Evolutionary conservation across 2,797 vertebrate genomes (phyloP).

Genomic region (Phrynocephalus vlangalii): DNA sequence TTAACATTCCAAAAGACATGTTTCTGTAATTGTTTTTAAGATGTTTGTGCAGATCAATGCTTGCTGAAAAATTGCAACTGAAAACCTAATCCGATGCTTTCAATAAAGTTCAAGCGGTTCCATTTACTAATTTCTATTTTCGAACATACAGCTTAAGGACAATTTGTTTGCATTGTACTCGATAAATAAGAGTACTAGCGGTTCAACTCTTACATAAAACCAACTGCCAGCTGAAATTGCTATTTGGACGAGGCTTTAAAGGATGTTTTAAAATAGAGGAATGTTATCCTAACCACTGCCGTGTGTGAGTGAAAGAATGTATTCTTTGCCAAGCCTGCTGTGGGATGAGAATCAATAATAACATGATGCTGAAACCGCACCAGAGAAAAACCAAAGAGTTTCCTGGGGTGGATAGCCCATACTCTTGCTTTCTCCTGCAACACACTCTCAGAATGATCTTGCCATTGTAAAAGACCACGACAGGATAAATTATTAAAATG

Average conservation of each 20-base stretch:
- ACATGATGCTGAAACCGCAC: conserved; percentile 54
- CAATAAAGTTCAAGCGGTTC: neutral
- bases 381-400: conserved; percentile 63
- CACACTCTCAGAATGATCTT: conserved; percentile 59
- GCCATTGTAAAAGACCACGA: conserved; percentile 48
- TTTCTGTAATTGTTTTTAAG: conserved; percentile 31
- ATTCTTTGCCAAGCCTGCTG: conserved; percentile 61
- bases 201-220: conserved; percentile 66
- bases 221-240: conserved; percentile 64
- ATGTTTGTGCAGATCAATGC: conserved; percentile 35
- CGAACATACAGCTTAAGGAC: conserved; percentile 2
- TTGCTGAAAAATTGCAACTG: conserved; percentile 31
- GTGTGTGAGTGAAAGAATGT: conserved; percentile 58
- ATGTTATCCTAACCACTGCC: conserved; percentile 64
- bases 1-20: conserved; percentile 4
- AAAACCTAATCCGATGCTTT: conserved; percentile 35
- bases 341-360: conserved; percentile 65
- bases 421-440: conserved; percentile 54
- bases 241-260: conserved; percentile 60
- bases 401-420: conserved; percentile 55
- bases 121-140: neutral
- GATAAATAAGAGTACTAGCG: conserved; percentile 51
- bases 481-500: conserved; percentile 60
- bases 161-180: conserved; percentile 33
- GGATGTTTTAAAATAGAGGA: conserved; percentile 66